Evolutionary conservation across 1,140 invertebrate genomes (phyloP).

Genomic region (Thaumatotibia leucotreta): DNA sequence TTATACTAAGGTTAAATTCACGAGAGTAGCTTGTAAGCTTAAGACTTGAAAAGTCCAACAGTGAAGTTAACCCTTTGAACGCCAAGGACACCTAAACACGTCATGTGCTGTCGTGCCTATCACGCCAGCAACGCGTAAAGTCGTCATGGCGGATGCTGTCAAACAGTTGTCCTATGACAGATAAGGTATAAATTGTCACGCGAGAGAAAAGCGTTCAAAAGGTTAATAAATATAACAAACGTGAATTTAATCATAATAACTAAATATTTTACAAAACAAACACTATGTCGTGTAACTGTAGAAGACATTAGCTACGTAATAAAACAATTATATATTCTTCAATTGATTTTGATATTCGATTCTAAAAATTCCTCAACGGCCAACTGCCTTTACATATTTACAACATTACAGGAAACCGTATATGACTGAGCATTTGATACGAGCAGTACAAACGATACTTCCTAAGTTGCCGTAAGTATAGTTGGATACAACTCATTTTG

Average conservation of each 20-base stretch:
- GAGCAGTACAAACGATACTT: neutral
- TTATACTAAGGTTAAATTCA: neutral
- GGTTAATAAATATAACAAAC: too few relatives aligned
- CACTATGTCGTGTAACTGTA: neutral
- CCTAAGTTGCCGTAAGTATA: too few relatives aligned
- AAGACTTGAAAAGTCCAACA: too few relatives aligned
- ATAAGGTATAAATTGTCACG: too few relatives aligned
- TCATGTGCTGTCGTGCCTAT: too few relatives aligned
- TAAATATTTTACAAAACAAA: neutral
- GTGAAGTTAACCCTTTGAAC: too few relatives aligned
- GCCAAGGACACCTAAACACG: too few relatives aligned
- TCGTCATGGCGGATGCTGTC: too few relatives aligned
- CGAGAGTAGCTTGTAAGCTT: neutral
- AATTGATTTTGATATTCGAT: neutral
- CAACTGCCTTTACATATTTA: neutral
- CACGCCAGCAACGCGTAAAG: too few relatives aligned
- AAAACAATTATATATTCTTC: neutral
- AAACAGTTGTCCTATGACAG: too few relatives aligned
- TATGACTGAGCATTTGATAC: neutral
- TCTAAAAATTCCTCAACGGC: neutral
- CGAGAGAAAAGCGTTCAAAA: too few relatives aligned
- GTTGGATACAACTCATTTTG: too few relatives aligned
- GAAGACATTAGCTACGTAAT: neutral
- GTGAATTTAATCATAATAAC: neutral
- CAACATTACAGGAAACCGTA: neutral